Base-by-base conservation (phyloP, 2,888 invertebrate genomes). In the Chalcosyrphus nemorum region DNA sequence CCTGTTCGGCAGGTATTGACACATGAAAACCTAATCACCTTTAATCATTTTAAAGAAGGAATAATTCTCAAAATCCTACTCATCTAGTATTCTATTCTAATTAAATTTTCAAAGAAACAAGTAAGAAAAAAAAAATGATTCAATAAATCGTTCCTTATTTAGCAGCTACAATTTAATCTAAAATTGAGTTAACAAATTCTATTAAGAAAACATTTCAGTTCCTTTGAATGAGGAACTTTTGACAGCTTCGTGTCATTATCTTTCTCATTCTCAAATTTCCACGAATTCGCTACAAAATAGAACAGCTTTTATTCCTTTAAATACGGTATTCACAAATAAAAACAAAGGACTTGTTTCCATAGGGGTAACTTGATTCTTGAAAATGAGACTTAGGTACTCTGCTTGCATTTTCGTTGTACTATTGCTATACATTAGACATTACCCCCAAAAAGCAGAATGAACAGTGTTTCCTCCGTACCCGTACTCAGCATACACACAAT, bases 261-360 rank as follows among this genome's bases (percentile, higher is more conserved):
- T 29, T 19, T 59, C 21, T 15, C 29, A 32, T 13, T 35, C 38
- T 21, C 2, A 7, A 43, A 13, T 52, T 43, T 4, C 9, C 7
- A 43, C 19, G 19, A 43, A 41, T 43, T 43, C 17, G 6, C 27
- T 41, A 61, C 29, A 17, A 29, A 19, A 27, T 52, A 17, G 43
- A 21, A 43, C 15, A 29, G 43, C 66, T 27, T 41, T 68, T 54
- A 41, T 68, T 54, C 38, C 17, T 7, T 27, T 43, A 54, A 54
- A 68, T 54, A 7, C 41, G 41, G n/a, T 68, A 43, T 68, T 68
- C 54, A 50, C n/a, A 66, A 29, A 41, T n/a, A 43, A 41, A 41
- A 17, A 54, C 41, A 54, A 38, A 41, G 47, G 27, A 54, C 17
- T 17, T 24, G 9, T 41, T 21, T 27, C n/a, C 13, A 38, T 52